A percentile compares a stretch with the other conserved stretches of the same genome.
Conservation (phyloP, 2,113 vertebrate species). For the Capricornis sumatraensis region DNA sequence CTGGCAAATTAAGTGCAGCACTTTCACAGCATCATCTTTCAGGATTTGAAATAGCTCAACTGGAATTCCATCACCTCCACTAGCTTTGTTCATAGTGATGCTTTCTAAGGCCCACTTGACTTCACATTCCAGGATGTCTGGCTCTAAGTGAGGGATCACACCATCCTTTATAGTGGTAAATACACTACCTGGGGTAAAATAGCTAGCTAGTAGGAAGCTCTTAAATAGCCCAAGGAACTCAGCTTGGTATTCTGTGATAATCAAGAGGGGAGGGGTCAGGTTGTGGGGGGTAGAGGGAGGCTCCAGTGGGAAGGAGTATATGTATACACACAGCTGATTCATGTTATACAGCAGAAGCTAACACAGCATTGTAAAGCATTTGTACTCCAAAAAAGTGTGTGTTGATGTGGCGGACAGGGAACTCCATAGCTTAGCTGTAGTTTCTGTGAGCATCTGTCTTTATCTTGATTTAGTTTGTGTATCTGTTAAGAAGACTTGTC, state of each 20-base stretch:
- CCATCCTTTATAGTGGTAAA: too few relatives aligned
- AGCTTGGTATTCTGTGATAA: background rate
- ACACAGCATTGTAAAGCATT: background rate
- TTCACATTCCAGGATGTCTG: too few relatives aligned
- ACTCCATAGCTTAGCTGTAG: background rate
- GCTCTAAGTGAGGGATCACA: too few relatives aligned
- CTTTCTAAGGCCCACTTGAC: too few relatives aligned
- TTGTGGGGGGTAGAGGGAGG: background rate
- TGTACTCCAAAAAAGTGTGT: background rate
- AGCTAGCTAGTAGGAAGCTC: background rate
- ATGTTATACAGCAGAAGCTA: background rate
- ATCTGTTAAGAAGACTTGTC: background rate
- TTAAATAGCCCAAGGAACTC: background rate
- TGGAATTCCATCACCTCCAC: too few relatives aligned
- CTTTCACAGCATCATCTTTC: too few relatives aligned
- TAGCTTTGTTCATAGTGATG: too few relatives aligned
- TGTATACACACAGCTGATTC: background rate
- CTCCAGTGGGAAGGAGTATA: background rate
- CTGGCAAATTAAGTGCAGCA: too few relatives aligned
- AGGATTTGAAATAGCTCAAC: too few relatives aligned
- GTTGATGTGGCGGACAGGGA: accelerated
- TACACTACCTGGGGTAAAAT: background rate
- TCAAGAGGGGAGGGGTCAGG: background rate
- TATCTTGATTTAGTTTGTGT: background rate
- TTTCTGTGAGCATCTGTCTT: background rate